Evolutionary conservation across 2,113 vertebrate species (phyloP).

Genomic region (Chamaea fasciata): DNA sequence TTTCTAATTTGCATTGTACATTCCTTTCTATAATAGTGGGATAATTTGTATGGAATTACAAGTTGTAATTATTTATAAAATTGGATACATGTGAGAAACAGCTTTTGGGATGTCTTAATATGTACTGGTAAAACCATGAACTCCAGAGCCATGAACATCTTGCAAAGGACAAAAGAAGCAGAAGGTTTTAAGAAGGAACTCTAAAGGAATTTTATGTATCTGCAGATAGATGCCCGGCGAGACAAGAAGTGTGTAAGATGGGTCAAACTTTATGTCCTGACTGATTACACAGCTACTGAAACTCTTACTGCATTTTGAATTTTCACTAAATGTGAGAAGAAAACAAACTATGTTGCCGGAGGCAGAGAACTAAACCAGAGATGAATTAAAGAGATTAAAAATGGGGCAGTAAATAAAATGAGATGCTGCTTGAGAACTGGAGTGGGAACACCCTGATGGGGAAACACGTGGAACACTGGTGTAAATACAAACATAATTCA

Average conservation of each 20-base stretch:
- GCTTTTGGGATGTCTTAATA: background rate
- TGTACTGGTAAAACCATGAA: background rate
- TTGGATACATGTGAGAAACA: background rate
- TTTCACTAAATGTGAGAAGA: background rate
- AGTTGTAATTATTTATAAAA: background rate
- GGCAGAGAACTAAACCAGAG: background rate
- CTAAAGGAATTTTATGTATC: background rate
- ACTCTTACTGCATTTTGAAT: background rate
- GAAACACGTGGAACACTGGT: background rate
- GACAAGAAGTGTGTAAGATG: background rate
- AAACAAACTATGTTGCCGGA: background rate
- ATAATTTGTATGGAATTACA: background rate
- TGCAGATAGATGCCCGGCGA: background rate
- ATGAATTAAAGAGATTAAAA: background rate
- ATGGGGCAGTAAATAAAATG: background rate
- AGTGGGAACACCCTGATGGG: background rate
- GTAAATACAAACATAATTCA: background rate
- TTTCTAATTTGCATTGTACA: background rate
- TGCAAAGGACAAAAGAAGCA: background rate
- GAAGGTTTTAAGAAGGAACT: background rate
- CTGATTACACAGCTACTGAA: background rate
- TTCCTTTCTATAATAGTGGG: background rate
- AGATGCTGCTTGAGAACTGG: background rate
- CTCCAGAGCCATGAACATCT: background rate
- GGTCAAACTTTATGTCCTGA: background rate